Base-by-base conservation (phyloP, 2,888 invertebrate genomes). In the Ophion costatus region DNA sequence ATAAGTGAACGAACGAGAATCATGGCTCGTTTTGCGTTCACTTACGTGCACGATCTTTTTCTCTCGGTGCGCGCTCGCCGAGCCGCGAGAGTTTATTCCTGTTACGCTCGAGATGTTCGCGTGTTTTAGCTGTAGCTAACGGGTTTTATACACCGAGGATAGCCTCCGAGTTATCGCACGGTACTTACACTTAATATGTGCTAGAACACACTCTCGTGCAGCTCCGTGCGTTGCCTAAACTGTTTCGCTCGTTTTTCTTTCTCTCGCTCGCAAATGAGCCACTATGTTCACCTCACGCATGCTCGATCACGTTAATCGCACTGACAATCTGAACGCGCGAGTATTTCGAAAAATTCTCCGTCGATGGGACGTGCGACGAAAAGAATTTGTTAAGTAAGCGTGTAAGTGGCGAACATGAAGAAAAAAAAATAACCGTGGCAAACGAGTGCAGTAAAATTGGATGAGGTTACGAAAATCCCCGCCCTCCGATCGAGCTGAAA, bases 221-320 rank as follows among this genome's bases (percentile, higher is more conserved):
- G 38, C 42, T 59, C 33, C 57, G 24, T 64, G 17, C 57, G 57
- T 57, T 70, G 42, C 29, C 67, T 22, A n/a, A 17, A 24, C 61
- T 76, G 22, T 70, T 70, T 70, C 64, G 29, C 51, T 70, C n/a
- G 45, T n/a, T 73, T 22, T 66, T 22, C 66, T 79, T 42, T 56
- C 22, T 57, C 38, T 29, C 45, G 45, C 71, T 82, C 64, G 85
- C 87, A 88, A 89, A 89, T 88, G 90, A 88, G 88, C 90, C 89
- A 91, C 90, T 91, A 90, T 91, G 10, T 14, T 89, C 89, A 88
- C 87, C 88, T 45, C 45, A 88, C 88, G 90, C 90, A 90, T 90
- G 90, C 88, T 71, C 90, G 89, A 87, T 85, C 88, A 87, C 89
- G 88, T 89, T 91, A 91, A 92, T 91, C 90, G 90, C 80, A 77